Percentiles rank a stretch among this genome's conserved stretches.
Evolutionary conservation across 2,797 vertebrate species (phyloP).

Genomic region (Cyprinodon diabolis): DNA sequence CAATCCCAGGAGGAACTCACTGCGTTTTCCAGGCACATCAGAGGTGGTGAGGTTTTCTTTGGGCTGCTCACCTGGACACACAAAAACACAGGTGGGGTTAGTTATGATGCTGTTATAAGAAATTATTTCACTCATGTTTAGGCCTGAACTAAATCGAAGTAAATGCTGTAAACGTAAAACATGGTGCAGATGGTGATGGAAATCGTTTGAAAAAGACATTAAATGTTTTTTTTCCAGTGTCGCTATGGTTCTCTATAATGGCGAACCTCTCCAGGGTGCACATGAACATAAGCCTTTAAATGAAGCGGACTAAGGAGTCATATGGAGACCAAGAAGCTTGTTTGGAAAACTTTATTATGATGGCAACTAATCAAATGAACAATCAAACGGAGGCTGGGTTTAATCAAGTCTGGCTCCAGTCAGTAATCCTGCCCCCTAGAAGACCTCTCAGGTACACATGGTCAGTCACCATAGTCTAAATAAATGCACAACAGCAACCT

Average conservation of each 20-base stretch:
- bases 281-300: neutral
- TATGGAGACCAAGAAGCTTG: neutral
- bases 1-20: constrained; percentile 36
- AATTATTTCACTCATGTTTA: neutral
- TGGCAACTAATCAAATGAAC: neutral
- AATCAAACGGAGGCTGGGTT: neutral
- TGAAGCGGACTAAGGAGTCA: neutral
- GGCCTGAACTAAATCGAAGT: neutral
- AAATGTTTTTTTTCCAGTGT: neutral
- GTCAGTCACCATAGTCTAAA: neutral
- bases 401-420: constrained; percentile 5
- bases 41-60: constrained; percentile 32
- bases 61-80: constrained; percentile 60
- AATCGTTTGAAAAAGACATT: neutral
- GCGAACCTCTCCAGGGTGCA: too few species aligned
- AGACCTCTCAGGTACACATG: neutral
- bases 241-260: neutral
- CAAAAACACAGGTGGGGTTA: constrained; percentile 25
- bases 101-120: neutral
- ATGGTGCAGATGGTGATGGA: neutral
- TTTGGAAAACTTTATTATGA: constrained; percentile 1
- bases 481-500: neutral
- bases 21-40: constrained; percentile 39
- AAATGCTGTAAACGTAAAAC: neutral
- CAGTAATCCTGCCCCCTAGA: neutral